A percentile compares a stretch with the other conserved stretches of the same genome.
phyloP scores from a whole-genome alignment of 2,797 vertebrate species.

The Rhinogobio ventralis region DNA sequence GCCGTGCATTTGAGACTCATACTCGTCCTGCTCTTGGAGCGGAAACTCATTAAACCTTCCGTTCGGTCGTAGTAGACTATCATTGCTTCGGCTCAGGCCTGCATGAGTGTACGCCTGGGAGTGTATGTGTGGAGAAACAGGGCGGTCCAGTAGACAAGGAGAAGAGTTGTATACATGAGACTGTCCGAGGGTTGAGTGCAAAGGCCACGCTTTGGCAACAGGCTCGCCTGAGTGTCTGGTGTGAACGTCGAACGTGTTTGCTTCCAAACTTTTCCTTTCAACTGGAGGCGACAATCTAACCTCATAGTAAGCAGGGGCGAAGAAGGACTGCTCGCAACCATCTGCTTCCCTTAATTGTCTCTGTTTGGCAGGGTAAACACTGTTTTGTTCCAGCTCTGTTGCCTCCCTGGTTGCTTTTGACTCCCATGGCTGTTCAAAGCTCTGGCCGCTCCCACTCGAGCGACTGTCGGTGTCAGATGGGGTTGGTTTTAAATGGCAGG shows the following conservation, averaged over 20 bases:
- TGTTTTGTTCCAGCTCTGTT: slow-evolving; percentile 18
- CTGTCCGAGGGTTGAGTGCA: slow-evolving; percentile 13
- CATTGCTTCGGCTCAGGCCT: slow-evolving; percentile 50
- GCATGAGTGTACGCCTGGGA: background rate
- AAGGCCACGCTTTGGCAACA: slow-evolving; percentile 39
- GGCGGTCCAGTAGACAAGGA: slow-evolving; percentile 44
- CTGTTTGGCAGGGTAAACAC: slow-evolving; percentile 43
- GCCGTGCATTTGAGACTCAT: slow-evolving; percentile 32
- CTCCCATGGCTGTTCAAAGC: slow-evolving; percentile 17
- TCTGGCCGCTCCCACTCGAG: slow-evolving; percentile 53
- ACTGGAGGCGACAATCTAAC: background rate
- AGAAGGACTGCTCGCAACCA: slow-evolving; percentile 32
- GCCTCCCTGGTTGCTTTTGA: slow-evolving; percentile 13
- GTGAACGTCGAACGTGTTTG: background rate
- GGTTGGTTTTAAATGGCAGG: slow-evolving; percentile 15
- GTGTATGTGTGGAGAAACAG: background rate
- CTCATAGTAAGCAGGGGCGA: slow-evolving; percentile 23
- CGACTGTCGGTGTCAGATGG: slow-evolving; percentile 40
- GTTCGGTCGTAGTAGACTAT: slow-evolving; percentile 29
- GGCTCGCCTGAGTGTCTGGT: background rate
- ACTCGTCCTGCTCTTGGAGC: slow-evolving; percentile 62
- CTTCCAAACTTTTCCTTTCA: background rate
- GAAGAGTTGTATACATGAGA: slow-evolving; percentile 60
- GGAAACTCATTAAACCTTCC: slow-evolving; percentile 72
- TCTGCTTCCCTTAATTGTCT: slow-evolving; percentile 60